phyloP scores from a whole-genome alignment of 2,888 invertebrate species.

The Criorhina ranunculi region DNA sequence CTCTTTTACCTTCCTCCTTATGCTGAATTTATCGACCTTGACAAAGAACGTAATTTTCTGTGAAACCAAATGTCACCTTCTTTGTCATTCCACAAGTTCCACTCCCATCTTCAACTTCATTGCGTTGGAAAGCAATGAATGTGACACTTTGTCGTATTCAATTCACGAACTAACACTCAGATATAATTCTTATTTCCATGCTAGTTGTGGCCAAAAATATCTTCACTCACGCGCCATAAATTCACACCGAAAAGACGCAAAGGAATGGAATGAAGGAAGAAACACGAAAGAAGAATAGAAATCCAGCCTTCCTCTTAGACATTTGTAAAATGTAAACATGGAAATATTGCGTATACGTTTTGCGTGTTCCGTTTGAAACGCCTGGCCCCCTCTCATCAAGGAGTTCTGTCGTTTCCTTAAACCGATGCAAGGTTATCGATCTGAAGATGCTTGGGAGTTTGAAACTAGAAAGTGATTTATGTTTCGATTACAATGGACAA shows the following conservation, averaged over 20 bases:
- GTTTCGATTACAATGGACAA: conserved; percentile 42
- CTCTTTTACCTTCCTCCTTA: no score
- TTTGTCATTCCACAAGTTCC: neutral
- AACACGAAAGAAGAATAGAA: conserved; percentile 9
- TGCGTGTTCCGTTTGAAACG: conserved; percentile 11
- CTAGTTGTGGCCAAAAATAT: conserved; percentile 51
- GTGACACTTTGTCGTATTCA: conserved; percentile 21
- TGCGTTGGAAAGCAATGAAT: neutral
- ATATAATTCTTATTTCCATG: neutral
- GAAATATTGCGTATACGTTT: neutral
- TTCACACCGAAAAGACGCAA: conserved; percentile 23
- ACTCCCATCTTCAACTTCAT: no score
- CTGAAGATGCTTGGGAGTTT: conserved; percentile 27
- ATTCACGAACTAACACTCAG: conserved; percentile 11
- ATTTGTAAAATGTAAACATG: conserved; percentile 2
- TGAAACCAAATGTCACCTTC: no score
- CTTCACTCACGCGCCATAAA: conserved; percentile 57
- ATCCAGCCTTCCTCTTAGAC: conserved; percentile 26
- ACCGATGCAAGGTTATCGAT: conserved; percentile 60
- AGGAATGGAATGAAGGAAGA: neutral
- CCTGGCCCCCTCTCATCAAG: neutral
- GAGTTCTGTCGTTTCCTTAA: conserved; percentile 19
- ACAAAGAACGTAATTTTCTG: no score
- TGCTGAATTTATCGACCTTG: no score
- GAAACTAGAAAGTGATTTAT: conserved; percentile 55